Conservation (phyloP, 2,888 invertebrate genomes). For the Agrotis segetum region DNA sequence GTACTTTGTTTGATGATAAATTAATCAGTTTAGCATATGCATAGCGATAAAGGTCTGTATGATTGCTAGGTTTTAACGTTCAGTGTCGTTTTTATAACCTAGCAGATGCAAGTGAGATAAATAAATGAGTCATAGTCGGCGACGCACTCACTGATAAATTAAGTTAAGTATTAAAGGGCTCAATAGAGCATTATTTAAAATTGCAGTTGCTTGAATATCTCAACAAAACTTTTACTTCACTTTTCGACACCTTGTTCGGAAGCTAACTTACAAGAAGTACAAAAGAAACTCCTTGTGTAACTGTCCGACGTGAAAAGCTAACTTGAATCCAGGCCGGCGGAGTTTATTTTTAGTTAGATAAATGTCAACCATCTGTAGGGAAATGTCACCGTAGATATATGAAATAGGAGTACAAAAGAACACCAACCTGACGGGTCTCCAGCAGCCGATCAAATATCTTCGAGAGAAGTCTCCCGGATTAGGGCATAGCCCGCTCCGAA, state of each 20-base stretch:
- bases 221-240: neutral
- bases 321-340: constrained; percentile 14
- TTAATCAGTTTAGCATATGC: neutral
- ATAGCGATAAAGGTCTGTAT: neutral
- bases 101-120: neutral
- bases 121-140: neutral
- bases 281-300: constrained; percentile 4
- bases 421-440: constrained; percentile 57
- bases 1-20: neutral
- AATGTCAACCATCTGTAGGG: constrained; percentile 24
- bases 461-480: constrained; percentile 29
- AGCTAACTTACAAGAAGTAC: neutral
- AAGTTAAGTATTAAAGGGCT: neutral
- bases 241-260: neutral
- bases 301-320: constrained; percentile 2
- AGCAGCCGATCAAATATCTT: constrained; percentile 51
- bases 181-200: neutral
- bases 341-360: constrained; percentile 34
- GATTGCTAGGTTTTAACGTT: neutral
- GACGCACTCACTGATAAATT: neutral
- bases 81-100: constrained; percentile 1
- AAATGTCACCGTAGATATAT: constrained; percentile 5
- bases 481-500: constrained; percentile 55
- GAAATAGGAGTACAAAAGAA: constrained; percentile 18
- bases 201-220: neutral